phyloP scores from a whole-genome alignment of 2,888 invertebrate genomes.

The Clistopyga incitator region DNA sequence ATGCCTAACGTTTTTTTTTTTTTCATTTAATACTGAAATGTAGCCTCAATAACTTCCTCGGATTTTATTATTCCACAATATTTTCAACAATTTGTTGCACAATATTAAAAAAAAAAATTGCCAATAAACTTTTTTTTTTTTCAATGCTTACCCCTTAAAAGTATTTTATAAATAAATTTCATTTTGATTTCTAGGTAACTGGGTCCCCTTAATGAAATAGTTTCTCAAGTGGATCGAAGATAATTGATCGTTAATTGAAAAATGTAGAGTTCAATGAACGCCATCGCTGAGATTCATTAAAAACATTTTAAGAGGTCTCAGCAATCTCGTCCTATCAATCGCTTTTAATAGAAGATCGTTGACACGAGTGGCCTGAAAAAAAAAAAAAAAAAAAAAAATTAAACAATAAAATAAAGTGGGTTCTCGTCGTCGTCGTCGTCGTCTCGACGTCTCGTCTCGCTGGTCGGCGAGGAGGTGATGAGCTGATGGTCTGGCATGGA shows the following conservation, averaged over 20 bases:
- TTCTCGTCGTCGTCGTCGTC: conserved; percentile 8
- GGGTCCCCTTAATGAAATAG: background rate
- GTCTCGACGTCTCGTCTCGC: conserved; percentile 14
- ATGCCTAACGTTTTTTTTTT: too few relatives aligned
- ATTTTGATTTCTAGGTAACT: too few relatives aligned
- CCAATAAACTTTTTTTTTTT: too few relatives aligned
- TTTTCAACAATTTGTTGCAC: too few relatives aligned
- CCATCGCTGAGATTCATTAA: background rate
- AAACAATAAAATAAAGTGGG: conserved; percentile 14
- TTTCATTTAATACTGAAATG: too few relatives aligned
- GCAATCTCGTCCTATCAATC: background rate
- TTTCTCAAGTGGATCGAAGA: background rate
- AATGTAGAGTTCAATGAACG: background rate
- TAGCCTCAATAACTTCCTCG: too few relatives aligned
- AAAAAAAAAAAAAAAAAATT: conserved; percentile 23
- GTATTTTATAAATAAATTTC: too few relatives aligned
- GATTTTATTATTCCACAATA: too few relatives aligned
- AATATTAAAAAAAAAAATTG: too few relatives aligned
- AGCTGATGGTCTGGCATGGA: conserved; percentile 36
- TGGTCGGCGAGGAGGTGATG: conserved; percentile 26
- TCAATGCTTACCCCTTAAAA: too few relatives aligned
- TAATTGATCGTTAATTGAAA: background rate
- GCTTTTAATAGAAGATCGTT: conserved; percentile 43
- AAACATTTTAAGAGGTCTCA: background rate
- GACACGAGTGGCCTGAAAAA: conserved; percentile 25